Evolutionary conservation across 1,140 invertebrate genomes (phyloP), one percentile per base, ranked within the genome.

Genomic region (Coptotermes formosanus): DNA sequence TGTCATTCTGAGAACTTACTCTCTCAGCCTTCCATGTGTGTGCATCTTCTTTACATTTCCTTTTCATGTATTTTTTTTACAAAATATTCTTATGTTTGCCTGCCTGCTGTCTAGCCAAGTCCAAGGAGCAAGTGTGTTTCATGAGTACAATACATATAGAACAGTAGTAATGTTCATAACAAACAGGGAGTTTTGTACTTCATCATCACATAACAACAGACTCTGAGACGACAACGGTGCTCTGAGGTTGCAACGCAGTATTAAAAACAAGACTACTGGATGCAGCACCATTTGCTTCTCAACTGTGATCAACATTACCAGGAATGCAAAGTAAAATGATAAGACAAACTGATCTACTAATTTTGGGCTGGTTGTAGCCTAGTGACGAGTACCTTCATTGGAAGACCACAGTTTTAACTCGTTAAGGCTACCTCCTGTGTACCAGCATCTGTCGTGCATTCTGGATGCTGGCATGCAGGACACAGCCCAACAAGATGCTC

Each of bases 171-270:
- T 75, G 25, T 11, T 45, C 59, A 45, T 64, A 84, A 83, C 82
- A 84, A 83, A 69, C 44, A 69, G 85, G 64, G 64, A 75, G 11
- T 82, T 83, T 87, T 87, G 83, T 87, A 85, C 84, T 87, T 85
- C 84, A 52, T 87, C 84, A 87, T 87, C 86, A 87, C 86, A 87
- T 87, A 85, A 87, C 86, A 85, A 45, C 86, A 87, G 86, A 87
- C 82, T 55, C 55, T 52, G 69, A 85, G 55, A 87, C 84, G 82
- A 75, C 64, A 75, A 75, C n/a, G n/a, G 64, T 75, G n/a, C 25
- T 75, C 64, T 25, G n/a, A 75, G 64, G n/a, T 75, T 75, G 64
- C 64, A 25, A 75, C 64, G 64, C 64, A 75, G n/a, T 75, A 75
- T 30, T 75, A n/a, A 25, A 38, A 38, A 55, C 19, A 19, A 21